phyloP scores from a whole-genome alignment of 2,888 invertebrate species.

The Philopedon plagiatum region DNA sequence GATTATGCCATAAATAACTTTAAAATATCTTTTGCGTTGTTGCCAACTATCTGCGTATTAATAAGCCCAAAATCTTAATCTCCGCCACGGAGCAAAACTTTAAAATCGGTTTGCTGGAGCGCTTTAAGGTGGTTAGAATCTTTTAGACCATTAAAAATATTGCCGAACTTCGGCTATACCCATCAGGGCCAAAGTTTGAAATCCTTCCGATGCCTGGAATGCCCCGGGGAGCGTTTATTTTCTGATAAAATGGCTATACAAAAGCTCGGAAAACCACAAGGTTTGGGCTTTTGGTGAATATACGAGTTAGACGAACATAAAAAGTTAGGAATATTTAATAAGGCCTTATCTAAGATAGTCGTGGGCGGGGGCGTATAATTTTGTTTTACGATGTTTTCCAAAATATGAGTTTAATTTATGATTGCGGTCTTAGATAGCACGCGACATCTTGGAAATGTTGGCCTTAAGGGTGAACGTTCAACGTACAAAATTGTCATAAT shows the following conservation, averaged over 20 bases:
- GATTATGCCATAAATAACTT: not conserved
- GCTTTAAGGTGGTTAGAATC: constrained; percentile 46
- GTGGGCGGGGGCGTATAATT: not conserved
- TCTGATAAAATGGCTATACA: constrained; percentile 43
- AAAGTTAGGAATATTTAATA: constrained; percentile 11
- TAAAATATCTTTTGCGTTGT: no score
- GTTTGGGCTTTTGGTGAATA: constrained; percentile 17
- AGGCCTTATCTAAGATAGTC: constrained; percentile 7
- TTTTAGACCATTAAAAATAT: constrained; percentile 45
- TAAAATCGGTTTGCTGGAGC: constrained; percentile 34
- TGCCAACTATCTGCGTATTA: not conserved
- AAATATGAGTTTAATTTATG: no score
- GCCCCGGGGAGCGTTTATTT: constrained; percentile 40
- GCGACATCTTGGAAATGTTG: no score
- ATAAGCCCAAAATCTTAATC: constrained; percentile 5
- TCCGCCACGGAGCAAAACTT: constrained; percentile 1
- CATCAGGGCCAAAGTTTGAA: constrained; percentile 46
- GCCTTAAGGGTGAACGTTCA: no score
- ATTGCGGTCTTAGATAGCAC: no score
- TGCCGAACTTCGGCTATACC: constrained; percentile 44
- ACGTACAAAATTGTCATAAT: no score
- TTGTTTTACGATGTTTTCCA: not conserved
- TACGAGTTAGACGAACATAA: not conserved
- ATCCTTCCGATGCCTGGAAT: constrained; percentile 39
- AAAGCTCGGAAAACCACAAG: constrained; percentile 32